A percentile compares a stretch with the other conserved stretches of the same genome.
phyloP scores from a whole-genome alignment of 2,113 vertebrate species.

The Gorsachius goisagi region DNA sequence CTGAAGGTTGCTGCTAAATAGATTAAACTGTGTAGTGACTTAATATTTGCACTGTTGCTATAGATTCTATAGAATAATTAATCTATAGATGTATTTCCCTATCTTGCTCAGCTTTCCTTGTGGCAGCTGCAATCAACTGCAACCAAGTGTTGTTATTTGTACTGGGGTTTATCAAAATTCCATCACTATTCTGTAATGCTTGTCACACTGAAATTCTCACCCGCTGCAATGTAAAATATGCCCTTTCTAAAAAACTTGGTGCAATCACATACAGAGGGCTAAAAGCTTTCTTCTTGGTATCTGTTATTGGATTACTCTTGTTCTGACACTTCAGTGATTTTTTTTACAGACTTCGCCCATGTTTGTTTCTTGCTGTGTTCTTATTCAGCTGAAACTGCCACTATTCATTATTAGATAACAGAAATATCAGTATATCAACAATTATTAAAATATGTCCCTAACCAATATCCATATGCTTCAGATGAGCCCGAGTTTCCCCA shows the following conservation, averaged over 20 bases:
- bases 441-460: neutral
- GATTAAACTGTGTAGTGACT: neutral
- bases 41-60: neutral
- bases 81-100: neutral
- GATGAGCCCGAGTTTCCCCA: neutral
- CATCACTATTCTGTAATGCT: neutral
- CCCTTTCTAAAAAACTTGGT: neutral
- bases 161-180: neutral
- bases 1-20: neutral
- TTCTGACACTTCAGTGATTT: neutral
- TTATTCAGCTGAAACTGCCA: neutral
- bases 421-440: neutral
- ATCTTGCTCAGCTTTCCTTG: neutral
- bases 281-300: neutral
- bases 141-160: neutral
- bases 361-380: neutral
- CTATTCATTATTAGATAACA: neutral
- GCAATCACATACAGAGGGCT: neutral
- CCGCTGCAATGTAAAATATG: neutral
- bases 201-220: neutral
- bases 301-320: neutral
- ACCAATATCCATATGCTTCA: neutral
- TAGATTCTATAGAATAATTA: neutral
- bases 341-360: neutral
- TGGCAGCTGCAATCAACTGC: neutral